Evolutionary conservation across 2,113 vertebrate genomes (phyloP).

Genomic region (Grantiella picta): DNA sequence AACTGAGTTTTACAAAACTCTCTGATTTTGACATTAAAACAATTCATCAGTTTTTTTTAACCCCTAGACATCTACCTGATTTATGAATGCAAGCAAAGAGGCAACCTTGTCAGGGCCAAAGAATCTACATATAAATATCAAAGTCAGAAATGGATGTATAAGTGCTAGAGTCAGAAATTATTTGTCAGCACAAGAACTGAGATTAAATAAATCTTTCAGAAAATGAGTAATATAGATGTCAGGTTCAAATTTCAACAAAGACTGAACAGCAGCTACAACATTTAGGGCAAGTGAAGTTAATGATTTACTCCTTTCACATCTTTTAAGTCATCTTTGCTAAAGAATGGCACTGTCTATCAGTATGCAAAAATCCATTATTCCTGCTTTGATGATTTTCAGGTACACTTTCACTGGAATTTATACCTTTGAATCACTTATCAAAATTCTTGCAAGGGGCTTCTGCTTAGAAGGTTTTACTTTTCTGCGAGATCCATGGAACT

Average conservation of each 20-base stretch:
- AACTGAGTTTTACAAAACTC: neutral
- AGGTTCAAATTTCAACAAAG: neutral
- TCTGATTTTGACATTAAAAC: neutral
- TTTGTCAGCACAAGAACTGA: slow-evolving; percentile 27
- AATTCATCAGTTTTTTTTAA: neutral
- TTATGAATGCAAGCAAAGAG: neutral
- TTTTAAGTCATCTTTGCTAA: neutral
- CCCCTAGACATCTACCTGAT: neutral
- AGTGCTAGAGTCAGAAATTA: neutral
- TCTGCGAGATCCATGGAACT: slow-evolving; percentile 98
- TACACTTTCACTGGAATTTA: slow-evolving; percentile 97
- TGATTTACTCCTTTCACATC: neutral
- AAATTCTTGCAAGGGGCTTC: slow-evolving; percentile 96
- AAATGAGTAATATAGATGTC: neutral
- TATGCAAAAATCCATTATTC: neutral
- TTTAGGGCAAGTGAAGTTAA: neutral
- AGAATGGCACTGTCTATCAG: neutral
- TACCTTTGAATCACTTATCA: slow-evolving; percentile 93
- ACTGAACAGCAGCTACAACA: neutral
- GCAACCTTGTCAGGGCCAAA: neutral
- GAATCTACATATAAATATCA: neutral
- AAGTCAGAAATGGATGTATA: neutral
- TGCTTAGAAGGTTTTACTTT: slow-evolving; percentile 95
- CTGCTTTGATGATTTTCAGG: slow-evolving; percentile 72
- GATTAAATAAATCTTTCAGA: neutral